Evolutionary conservation across 2,113 vertebrate genomes (phyloP).

Genomic region (Toxotes jaculatrix): DNA sequence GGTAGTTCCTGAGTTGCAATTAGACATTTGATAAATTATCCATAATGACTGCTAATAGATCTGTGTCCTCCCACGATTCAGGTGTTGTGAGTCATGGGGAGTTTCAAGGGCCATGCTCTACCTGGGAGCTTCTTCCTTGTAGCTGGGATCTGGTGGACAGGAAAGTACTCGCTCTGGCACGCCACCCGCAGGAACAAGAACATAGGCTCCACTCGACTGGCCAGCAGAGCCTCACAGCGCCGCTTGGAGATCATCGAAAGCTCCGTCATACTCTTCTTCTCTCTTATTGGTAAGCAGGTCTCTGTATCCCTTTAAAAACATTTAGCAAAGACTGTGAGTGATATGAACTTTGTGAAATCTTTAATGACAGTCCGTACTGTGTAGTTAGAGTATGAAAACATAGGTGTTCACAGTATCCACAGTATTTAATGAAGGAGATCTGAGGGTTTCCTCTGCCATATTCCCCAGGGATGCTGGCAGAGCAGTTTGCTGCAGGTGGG

Average conservation of each 20-base stretch:
- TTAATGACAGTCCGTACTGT: background rate
- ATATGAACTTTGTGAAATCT: background rate
- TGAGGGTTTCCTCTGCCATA: constrained; percentile 14
- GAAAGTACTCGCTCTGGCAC: constrained; percentile 89
- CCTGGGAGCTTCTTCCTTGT: constrained; percentile 93
- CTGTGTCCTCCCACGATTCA: constrained; percentile 8
- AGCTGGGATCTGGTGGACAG: constrained; percentile 93
- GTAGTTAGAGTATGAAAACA: background rate
- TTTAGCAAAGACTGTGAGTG: background rate
- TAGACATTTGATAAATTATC: background rate
- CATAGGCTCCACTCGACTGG: constrained; percentile 83
- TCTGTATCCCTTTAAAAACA: background rate
- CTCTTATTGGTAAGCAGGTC: constrained; percentile 88
- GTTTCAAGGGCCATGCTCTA: constrained; percentile 94
- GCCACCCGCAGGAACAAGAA: constrained; percentile 89
- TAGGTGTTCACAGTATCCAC: background rate
- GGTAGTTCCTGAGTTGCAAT: too few species aligned
- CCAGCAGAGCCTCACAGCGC: constrained; percentile 87
- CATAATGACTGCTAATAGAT: background rate
- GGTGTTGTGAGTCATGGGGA: constrained; percentile 85
- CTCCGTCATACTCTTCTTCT: constrained; percentile 84
- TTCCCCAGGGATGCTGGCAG: constrained; percentile 89
- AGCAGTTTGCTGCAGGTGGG: constrained; percentile 88
- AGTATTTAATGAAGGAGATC: background rate
- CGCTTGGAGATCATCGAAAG: constrained; percentile 91